Conservation (phyloP, 2,113 vertebrate genomes). For the Nerophis ophidion region DNA sequence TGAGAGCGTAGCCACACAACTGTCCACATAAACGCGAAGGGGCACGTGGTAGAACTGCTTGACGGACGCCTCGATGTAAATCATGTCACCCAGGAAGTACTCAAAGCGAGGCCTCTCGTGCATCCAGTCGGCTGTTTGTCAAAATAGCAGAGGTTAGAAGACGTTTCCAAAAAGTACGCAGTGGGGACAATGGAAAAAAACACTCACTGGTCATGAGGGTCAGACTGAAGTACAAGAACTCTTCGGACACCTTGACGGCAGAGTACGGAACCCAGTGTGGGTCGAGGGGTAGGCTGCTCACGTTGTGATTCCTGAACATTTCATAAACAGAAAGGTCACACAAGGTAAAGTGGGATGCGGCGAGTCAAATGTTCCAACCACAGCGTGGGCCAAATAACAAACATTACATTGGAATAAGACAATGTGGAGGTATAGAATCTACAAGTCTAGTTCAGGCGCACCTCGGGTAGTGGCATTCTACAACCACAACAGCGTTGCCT, state of each 20-base stretch:
- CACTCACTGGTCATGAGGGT: slow-evolving; percentile 64
- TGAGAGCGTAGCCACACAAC: slow-evolving; percentile 55
- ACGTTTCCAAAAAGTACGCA: background rate
- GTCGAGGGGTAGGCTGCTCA: slow-evolving; percentile 57
- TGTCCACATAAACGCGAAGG: slow-evolving; percentile 64
- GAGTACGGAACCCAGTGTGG: slow-evolving; percentile 62
- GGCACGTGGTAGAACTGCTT: slow-evolving; percentile 48
- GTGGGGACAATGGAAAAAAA: background rate
- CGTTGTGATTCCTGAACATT: slow-evolving; percentile 59
- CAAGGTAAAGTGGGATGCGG: no score
- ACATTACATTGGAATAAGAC: no score
- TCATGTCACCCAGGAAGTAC: slow-evolving; percentile 58
- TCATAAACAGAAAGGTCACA: no score
- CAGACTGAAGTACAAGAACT: slow-evolving; percentile 61
- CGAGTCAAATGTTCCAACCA: no score
- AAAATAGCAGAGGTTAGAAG: background rate
- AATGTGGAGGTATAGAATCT: no score
- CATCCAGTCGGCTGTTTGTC: slow-evolving; percentile 58
- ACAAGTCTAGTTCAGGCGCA: slow-evolving; percentile 16
- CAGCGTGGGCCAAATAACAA: background rate
- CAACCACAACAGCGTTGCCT: slow-evolving; percentile 40
- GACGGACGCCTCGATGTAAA: slow-evolving; percentile 58
- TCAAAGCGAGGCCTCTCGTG: slow-evolving; percentile 42
- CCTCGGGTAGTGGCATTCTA: slow-evolving; percentile 71
- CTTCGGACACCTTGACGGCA: slow-evolving; percentile 44